These are phyloP conservation scores for Tortricodes alternella DNA, from an alignment of 2,888 invertebrate species.

Conservation along the genomic window DNA sequence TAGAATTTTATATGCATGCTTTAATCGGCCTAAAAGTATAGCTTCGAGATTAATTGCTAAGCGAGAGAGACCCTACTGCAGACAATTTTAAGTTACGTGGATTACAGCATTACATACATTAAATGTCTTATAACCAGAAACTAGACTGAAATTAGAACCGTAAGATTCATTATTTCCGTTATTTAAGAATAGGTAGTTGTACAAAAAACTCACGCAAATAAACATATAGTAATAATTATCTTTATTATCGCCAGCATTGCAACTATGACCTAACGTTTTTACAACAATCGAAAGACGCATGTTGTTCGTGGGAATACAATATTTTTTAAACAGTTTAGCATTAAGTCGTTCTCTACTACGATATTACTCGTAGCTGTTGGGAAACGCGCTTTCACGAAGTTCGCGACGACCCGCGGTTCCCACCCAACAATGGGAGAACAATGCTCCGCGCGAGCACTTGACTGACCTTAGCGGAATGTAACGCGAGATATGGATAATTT, in stretches of 20 bases:
- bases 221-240: constrained; percentile 20
- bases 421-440: constrained; percentile 61
- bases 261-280: constrained; percentile 30
- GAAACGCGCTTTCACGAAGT: constrained; percentile 73
- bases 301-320: constrained; percentile 47
- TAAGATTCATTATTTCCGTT: background rate
- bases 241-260: constrained; percentile 14
- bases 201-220: constrained; percentile 19
- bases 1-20: too few relatives aligned
- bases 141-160: background rate
- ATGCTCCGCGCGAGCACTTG: constrained; percentile 50
- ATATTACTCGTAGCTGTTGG: constrained; percentile 51
- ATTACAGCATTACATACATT: too few relatives aligned
- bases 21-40: too few relatives aligned
- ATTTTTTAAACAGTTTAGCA: constrained; percentile 52
- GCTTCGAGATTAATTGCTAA: too few relatives aligned
- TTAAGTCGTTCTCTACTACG: constrained; percentile 43
- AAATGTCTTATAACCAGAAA: too few relatives aligned
- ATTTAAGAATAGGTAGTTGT: constrained; percentile 6
- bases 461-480: constrained; percentile 37
- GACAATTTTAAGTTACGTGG: too few relatives aligned
- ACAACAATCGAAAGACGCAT: constrained; percentile 36
- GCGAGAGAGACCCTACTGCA: too few relatives aligned
- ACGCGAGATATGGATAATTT: constrained; percentile 33
- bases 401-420: constrained; percentile 53